phyloP scores from a whole-genome alignment of 2,888 invertebrate genomes.

The Proisotoma minuta region DNA sequence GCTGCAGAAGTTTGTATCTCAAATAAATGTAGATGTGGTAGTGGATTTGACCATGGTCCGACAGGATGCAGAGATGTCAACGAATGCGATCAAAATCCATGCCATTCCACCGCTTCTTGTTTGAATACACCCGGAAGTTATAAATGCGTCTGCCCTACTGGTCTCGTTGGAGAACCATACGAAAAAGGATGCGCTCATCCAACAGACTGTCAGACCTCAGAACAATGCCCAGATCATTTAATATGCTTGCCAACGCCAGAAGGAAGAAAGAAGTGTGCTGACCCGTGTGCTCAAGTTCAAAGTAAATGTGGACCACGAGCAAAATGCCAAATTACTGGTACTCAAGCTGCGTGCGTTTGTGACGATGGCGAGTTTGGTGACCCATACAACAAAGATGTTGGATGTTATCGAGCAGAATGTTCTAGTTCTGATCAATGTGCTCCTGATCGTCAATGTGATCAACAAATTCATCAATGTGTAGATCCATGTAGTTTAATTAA shows the following conservation, averaged over 20 bases:
- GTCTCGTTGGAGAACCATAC: constrained; percentile 53
- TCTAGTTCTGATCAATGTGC: constrained; percentile 59
- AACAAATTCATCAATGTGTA: constrained; percentile 48
- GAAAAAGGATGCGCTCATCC: constrained; percentile 68
- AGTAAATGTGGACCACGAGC: constrained; percentile 73
- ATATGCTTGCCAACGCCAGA: constrained; percentile 58
- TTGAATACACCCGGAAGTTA: constrained; percentile 74
- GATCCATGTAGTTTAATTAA: constrained; percentile 71
- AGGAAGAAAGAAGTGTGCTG: constrained; percentile 62
- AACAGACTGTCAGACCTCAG: constrained; percentile 68
- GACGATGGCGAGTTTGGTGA: constrained; percentile 78
- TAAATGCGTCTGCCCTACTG: constrained; percentile 71
- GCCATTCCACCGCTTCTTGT: constrained; percentile 75
- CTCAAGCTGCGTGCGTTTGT: constrained; percentile 55
- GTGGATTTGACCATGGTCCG: constrained; percentile 68
- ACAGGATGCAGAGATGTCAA: constrained; percentile 71
- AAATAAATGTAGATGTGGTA: constrained; percentile 73
- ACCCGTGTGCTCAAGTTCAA: constrained; percentile 65
- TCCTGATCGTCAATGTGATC: constrained; percentile 26
- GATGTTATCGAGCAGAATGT: constrained; percentile 87
- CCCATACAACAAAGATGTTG: constrained; percentile 67
- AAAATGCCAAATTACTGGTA: constrained; percentile 55
- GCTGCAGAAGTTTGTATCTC: constrained; percentile 70
- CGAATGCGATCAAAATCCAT: constrained; percentile 71
- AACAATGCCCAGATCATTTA: constrained; percentile 69